A percentile compares a stretch with the other conserved stretches of the same genome.
These are phyloP conservation scores for Melitaea athalia DNA, from an alignment of 2,888 invertebrate species.

Conservation along the genomic window DNA sequence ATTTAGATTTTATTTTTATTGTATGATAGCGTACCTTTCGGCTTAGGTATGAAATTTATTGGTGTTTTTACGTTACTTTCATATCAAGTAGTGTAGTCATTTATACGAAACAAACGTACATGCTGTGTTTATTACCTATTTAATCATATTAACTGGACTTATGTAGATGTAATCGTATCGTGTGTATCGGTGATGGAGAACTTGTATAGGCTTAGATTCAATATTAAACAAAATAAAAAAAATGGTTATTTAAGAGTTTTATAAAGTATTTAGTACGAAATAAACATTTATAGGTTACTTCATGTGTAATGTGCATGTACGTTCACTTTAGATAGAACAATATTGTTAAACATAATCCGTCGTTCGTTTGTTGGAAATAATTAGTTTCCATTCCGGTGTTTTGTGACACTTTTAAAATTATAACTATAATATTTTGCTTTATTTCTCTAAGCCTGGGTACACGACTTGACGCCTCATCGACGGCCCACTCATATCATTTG, in stretches of 20 bases:
- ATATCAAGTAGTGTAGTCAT: conserved; percentile 60
- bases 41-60: conserved; percentile 60
- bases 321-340: conserved; percentile 73
- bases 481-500: conserved; percentile 5
- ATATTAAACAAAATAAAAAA: conserved; percentile 60
- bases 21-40: conserved; percentile 27
- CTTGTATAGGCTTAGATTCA: conserved; percentile 65
- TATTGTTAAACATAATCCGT: conserved; percentile 52
- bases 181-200: conserved; percentile 73
- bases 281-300: conserved; percentile 52
- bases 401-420: conserved; percentile 39
- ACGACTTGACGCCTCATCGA: neutral
- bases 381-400: conserved; percentile 47
- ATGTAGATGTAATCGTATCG: conserved; percentile 60
- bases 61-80: conserved; percentile 59
- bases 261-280: conserved; percentile 68
- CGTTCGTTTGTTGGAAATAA: conserved; percentile 6
- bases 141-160: conserved; percentile 61
- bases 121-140: conserved; percentile 62
- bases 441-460: conserved; percentile 33
- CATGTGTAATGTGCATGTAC: conserved; percentile 63
- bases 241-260: conserved; percentile 62
- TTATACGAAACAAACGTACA: conserved; percentile 54
- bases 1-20: conserved; percentile 33
- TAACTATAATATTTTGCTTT: conserved; percentile 28